Conservation (phyloP, 2,113 vertebrate species). For the Colaptes auratus region DNA sequence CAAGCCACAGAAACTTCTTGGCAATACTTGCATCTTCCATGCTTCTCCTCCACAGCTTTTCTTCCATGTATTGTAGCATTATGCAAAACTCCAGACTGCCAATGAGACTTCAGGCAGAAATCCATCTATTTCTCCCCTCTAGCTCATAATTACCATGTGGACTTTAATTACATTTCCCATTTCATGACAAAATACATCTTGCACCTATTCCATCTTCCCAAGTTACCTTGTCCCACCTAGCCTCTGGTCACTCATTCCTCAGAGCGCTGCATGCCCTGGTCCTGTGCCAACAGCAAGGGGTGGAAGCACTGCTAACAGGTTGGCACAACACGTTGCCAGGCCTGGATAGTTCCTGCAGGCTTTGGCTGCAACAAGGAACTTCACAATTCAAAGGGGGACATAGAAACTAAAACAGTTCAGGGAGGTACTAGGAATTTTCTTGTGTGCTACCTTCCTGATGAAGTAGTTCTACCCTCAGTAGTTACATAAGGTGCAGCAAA, state of each 20-base stretch:
- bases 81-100: not conserved
- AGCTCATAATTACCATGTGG: not conserved
- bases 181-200: not conserved
- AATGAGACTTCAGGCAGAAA: conserved; percentile 8
- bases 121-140: not conserved
- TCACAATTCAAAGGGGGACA: not conserved
- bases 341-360: not conserved
- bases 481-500: not conserved
- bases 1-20: not conserved
- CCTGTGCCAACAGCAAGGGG: not conserved
- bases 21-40: not conserved
- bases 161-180: conserved; percentile 11
- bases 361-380: not conserved
- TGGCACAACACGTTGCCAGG: not conserved
- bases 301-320: not conserved
- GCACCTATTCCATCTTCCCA: not conserved
- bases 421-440: not conserved
- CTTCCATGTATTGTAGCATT: not conserved
- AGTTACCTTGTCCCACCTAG: not conserved
- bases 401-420: not conserved
- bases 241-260: not conserved
- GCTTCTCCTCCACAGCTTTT: not conserved
- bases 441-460: not conserved
- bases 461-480: not conserved
- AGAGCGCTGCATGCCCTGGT: not conserved